Base-by-base conservation (phyloP, 2,888 invertebrate genomes). In the Protonemura montana region DNA sequence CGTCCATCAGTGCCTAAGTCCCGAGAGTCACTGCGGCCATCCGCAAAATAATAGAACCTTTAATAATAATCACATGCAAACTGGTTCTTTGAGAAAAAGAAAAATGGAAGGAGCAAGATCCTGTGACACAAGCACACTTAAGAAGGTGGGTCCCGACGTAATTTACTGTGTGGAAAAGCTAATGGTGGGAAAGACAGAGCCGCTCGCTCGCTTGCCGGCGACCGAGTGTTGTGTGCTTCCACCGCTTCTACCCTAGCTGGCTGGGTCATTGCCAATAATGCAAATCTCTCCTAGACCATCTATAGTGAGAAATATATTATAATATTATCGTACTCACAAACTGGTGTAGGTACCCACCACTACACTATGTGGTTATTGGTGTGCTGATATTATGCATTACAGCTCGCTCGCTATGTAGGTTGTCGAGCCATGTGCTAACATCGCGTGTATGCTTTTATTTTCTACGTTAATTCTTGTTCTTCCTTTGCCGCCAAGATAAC, bases 91-190 rank as follows among this genome's bases (percentile, higher is more conserved):
- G 83, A 29, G 82, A 83, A 41, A 26, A 35, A 41, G 84, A 84
- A 59, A 28, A 84, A 84, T 84, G 16, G 16, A 10, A 25, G 10
- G 59, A 59, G 27, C 59, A 76, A 84, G 84, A 25, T 59, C 21
- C 82, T 84, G 76, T 59, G 84, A 84, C 84, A 84, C 59, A 59
- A 84, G 59, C 84, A 84, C 84, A 84, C 84, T 84, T 84, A 84
- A 84, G 84, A 84, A 84, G 84, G 84, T 84, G 84, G 84, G 84
- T 76, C 59, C n/a, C 81, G 29, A 41, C 25, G 84, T 84, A 84
- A 84, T 84, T 84, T 84, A 84, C 59, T 76, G 29, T 59, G 76
- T 28, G 26, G 84, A 28, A 30, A 76, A 76, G 84, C 84, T 84
- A 84, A 84, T 84, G 84, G 84, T 84, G 84, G 84, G 84, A 84